phyloP scores from a whole-genome alignment of 2,888 invertebrate species.

The Aleiodes leptofemur region DNA sequence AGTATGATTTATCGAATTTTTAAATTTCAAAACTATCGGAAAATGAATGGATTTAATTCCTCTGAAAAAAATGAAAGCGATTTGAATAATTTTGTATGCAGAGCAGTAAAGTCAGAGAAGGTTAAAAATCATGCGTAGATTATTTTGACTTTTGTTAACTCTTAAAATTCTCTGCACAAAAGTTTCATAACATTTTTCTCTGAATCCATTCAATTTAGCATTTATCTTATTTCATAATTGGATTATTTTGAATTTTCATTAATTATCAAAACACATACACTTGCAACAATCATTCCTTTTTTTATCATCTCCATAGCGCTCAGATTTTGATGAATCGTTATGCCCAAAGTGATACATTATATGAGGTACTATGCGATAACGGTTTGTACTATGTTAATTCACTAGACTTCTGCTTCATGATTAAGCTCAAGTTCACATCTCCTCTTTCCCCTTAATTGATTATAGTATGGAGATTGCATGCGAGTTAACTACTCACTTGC shows the following conservation, averaged over 20 bases:
- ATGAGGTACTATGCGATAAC: conserved; percentile 32
- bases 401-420: conserved; percentile 51
- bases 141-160: too few species aligned
- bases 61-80: conserved; percentile 37
- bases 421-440: conserved; percentile 39
- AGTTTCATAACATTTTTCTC: too few species aligned
- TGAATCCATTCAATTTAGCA: too few species aligned
- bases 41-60: too few species aligned
- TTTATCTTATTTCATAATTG: too few species aligned
- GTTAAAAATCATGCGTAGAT: too few species aligned
- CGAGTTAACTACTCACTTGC: conserved; percentile 14
- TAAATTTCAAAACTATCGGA: not conserved
- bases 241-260: too few species aligned
- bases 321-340: conserved; percentile 54
- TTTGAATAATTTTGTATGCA: conserved; percentile 32
- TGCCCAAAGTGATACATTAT: conserved; percentile 50
- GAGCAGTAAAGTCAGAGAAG: too few species aligned
- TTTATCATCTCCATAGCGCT: not conserved
- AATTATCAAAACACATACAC: not conserved
- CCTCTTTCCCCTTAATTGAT: conserved; percentile 15
- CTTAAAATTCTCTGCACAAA: too few species aligned
- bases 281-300: not conserved
- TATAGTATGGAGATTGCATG: conserved; percentile 23
- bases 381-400: conserved; percentile 50
- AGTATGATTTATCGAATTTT: too few species aligned